Conservation (phyloP, 2,113 vertebrate genomes). For the Verasper variegatus region DNA sequence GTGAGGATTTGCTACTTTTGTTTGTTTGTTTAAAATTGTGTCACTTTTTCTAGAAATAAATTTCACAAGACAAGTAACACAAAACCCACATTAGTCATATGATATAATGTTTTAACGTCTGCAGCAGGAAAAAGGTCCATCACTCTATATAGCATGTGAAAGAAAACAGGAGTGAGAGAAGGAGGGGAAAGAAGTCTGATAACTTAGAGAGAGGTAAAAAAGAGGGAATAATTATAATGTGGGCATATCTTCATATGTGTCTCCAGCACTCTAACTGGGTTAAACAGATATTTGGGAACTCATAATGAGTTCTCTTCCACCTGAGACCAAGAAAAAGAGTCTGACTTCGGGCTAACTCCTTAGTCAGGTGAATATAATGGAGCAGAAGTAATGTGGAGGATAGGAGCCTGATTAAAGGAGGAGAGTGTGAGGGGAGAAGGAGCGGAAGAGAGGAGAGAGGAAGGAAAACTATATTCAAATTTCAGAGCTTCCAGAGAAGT, state of each 20-base stretch:
- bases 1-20: too few relatives aligned
- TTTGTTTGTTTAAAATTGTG: too few relatives aligned
- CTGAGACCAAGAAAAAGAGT: conserved; percentile 42
- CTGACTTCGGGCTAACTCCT: conserved; percentile 49
- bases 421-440: conserved; percentile 9
- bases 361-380: conserved; percentile 65
- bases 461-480: not conserved
- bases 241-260: conserved; percentile 16
- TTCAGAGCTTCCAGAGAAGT: conserved; percentile 5
- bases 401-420: conserved; percentile 40
- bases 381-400: conserved; percentile 45
- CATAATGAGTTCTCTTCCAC: conserved; percentile 57
- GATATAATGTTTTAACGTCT: not conserved
- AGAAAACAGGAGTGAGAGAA: not conserved
- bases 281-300: conserved; percentile 66
- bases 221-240: conserved; percentile 20
- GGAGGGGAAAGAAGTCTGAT: not conserved
- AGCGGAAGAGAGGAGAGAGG: conserved; percentile 11
- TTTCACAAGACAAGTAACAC: too few relatives aligned
- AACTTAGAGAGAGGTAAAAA: not conserved
- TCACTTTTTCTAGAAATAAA: too few relatives aligned
- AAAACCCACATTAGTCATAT: not conserved
- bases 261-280: conserved; percentile 57
- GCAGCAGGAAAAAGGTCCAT: not conserved
- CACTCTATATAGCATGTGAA: not conserved